Conservation (phyloP, 1,140 invertebrate genomes). For the Ptiloglossa arizonensis region DNA sequence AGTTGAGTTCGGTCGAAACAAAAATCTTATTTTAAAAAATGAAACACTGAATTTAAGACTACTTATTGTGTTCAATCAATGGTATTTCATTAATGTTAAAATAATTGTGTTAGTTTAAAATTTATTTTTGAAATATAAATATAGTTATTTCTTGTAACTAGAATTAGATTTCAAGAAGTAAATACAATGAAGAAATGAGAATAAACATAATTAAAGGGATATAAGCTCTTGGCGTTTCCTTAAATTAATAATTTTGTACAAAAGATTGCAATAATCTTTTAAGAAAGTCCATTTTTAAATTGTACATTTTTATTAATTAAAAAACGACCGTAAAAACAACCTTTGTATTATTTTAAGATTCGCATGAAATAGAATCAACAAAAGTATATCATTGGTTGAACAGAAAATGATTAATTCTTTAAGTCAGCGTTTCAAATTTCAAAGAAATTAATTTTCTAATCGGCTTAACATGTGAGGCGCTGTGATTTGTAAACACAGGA, state of each 20-base stretch:
- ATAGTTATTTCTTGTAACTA: neutral
- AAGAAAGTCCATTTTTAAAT: neutral
- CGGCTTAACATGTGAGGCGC: slow-evolving; percentile 1
- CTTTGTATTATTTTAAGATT: neutral
- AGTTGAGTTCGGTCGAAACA: neutral
- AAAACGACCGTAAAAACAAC: neutral
- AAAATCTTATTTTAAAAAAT: slow-evolving; percentile 12
- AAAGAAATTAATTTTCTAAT: slow-evolving; percentile 45
- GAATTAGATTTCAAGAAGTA: neutral
- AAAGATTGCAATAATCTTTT: neutral
- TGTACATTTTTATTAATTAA: slow-evolving; percentile 5
- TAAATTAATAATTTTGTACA: neutral
- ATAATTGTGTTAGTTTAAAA: neutral
- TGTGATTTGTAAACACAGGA: slow-evolving; percentile 38
- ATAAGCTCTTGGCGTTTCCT: neutral
- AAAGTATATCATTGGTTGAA: slow-evolving; percentile 14
- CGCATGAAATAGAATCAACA: neutral
- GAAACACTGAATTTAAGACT: slow-evolving; percentile 13
- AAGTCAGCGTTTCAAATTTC: slow-evolving; percentile 55
- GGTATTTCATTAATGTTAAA: slow-evolving; percentile 10
- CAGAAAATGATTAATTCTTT: slow-evolving; percentile 2
- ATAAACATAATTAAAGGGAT: slow-evolving; percentile 1
- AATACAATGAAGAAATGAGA: neutral
- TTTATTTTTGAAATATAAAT: neutral
- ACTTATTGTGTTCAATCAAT: slow-evolving; percentile 13